These are phyloP conservation scores for Caenorhabditis panamensis DNA, from an alignment of 2,888 invertebrate species.

Conservation along the genomic window DNA sequence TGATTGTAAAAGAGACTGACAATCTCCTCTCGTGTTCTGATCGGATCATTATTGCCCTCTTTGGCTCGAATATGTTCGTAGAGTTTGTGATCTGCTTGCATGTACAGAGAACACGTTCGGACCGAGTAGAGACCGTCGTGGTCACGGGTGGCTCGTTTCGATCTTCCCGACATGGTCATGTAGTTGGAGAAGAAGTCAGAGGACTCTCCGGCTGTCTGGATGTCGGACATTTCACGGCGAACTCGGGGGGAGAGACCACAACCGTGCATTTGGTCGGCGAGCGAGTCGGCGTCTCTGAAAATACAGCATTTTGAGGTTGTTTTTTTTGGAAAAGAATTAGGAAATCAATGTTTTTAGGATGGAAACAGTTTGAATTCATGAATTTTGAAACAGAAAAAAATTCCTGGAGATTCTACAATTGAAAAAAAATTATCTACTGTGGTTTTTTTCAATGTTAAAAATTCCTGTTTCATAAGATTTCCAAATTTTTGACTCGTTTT, in stretches of 20 bases:
- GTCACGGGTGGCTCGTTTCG: constrained; percentile 66
- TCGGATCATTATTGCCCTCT: constrained; percentile 79
- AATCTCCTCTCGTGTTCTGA: constrained; percentile 92
- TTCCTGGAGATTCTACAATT: too few relatives aligned
- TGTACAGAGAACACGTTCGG: constrained; percentile 82
- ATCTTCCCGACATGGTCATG: constrained; percentile 69
- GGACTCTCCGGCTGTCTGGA: constrained; percentile 85
- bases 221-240: constrained; percentile 92
- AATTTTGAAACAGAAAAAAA: too few relatives aligned
- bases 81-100: constrained; percentile 97
- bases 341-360: too few relatives aligned
- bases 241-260: constrained; percentile 81
- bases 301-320: neutral
- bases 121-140: constrained; percentile 72
- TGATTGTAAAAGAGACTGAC: constrained; percentile 97
- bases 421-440: too few relatives aligned
- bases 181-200: constrained; percentile 64
- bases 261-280: constrained; percentile 63
- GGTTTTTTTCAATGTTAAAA: too few relatives aligned
- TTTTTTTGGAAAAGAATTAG: too few relatives aligned
- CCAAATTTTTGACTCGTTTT: too few relatives aligned
- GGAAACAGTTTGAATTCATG: too few relatives aligned
- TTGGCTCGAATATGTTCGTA: constrained; percentile 93
- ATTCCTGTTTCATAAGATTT: too few relatives aligned
- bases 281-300: constrained; percentile 58